These are phyloP conservation scores for Anthrax anthrax DNA, from an alignment of 2,888 invertebrate species.

Conservation along the genomic window DNA sequence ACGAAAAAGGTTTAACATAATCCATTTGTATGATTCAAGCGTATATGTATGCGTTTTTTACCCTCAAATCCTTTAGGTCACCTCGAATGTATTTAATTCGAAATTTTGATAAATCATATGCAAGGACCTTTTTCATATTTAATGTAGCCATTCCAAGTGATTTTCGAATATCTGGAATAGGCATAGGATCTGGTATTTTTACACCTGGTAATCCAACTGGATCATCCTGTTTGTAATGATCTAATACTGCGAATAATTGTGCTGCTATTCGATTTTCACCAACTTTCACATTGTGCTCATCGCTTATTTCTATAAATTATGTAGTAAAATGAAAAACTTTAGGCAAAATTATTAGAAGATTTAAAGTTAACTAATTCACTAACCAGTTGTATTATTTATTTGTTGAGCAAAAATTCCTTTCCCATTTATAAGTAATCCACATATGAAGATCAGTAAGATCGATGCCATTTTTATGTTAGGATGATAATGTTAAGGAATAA, in stretches of 20 bases:
- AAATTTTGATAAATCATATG: constrained; percentile 67
- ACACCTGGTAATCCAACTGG: constrained; percentile 69
- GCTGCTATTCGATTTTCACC: constrained; percentile 57
- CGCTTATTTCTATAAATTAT: constrained; percentile 2
- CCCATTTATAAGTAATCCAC: background rate
- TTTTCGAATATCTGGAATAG: constrained; percentile 60
- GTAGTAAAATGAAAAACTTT: background rate
- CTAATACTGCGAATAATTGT: constrained; percentile 51
- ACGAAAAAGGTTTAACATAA: background rate
- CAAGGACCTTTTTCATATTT: constrained; percentile 52
- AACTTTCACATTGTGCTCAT: constrained; percentile 25
- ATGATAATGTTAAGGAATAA: too few relatives aligned
- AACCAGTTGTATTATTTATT: too few relatives aligned
- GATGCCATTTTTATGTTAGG: too few relatives aligned
- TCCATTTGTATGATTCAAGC: background rate
- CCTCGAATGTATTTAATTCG: constrained; percentile 53
- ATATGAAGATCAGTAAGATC: background rate
- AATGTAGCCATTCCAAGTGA: constrained; percentile 54
- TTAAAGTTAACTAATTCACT: too few relatives aligned
- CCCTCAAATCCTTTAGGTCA: constrained; percentile 63
- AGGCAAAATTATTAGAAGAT: background rate
- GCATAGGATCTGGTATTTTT: constrained; percentile 66
- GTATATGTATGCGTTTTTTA: constrained; percentile 20
- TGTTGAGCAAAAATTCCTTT: background rate
- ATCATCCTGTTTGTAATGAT: constrained; percentile 67